These are phyloP conservation scores for Stegastes partitus DNA, from an alignment of 2,113 vertebrate species.

Conservation along the genomic window DNA sequence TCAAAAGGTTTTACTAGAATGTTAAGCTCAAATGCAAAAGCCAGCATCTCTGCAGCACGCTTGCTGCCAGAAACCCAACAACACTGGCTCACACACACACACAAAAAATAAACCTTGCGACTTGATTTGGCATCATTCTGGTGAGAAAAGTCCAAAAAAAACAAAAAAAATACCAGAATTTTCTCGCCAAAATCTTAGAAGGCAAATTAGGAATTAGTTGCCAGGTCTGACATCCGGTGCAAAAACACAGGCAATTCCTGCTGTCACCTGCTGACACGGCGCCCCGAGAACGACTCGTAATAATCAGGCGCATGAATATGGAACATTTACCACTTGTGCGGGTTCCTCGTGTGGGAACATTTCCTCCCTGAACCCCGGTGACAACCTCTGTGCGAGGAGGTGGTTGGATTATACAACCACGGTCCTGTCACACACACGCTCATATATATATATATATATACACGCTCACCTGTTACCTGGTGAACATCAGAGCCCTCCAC, in stretches of 20 bases:
- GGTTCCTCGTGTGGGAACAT: conserved; percentile 18
- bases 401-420: conserved; percentile 30
- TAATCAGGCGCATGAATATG: conserved; percentile 51
- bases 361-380: conserved; percentile 54
- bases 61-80: neutral
- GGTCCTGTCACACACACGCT: neutral
- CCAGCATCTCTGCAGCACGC: too few relatives aligned
- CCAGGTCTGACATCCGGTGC: conserved; percentile 52
- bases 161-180: conserved; percentile 1
- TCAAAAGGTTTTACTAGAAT: too few relatives aligned
- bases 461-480: conserved; percentile 62
- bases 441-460: neutral
- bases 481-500: conserved; percentile 50
- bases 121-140: neutral
- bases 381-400: conserved; percentile 36
- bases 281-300: conserved; percentile 33
- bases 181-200: neutral
- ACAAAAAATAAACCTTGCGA: neutral
- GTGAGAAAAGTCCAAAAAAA: conserved; percentile 4
- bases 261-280: conserved; percentile 41
- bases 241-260: conserved; percentile 22
- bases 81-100: neutral
- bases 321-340: conserved; percentile 14
- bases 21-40: too few relatives aligned
- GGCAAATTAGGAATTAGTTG: conserved; percentile 23